Evolutionary conservation across 2,113 vertebrate genomes (phyloP).

Genomic region (Gallinago media): DNA sequence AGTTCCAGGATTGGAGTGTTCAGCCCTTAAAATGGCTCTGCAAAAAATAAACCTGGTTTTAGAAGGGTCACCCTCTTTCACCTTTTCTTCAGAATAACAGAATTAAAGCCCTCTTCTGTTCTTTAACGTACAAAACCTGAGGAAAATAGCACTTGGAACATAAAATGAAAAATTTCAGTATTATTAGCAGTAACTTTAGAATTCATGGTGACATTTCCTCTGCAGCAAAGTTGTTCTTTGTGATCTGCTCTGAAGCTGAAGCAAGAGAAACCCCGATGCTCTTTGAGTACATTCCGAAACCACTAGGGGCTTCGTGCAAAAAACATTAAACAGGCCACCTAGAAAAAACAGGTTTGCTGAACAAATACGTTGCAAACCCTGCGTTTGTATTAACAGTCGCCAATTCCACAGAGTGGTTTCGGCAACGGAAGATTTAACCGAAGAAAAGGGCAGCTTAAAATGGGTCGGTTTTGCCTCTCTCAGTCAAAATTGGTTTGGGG

Average conservation of each 20-base stretch:
- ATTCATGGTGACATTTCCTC: not conserved
- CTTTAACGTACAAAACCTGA: not conserved
- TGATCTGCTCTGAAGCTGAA: not conserved
- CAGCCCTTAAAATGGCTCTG: not conserved
- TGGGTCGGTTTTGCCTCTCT: not conserved
- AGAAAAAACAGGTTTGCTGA: constrained; percentile 36
- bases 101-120: not conserved
- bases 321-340: constrained; percentile 31
- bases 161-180: not conserved
- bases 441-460: not conserved
- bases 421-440: not conserved
- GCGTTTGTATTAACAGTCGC: constrained; percentile 1
- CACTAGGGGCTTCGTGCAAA: not conserved
- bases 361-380: constrained; percentile 29
- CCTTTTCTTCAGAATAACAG: not conserved
- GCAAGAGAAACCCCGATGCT: not conserved
- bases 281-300: not conserved
- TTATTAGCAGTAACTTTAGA: not conserved
- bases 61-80: not conserved
- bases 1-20: not conserved
- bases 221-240: not conserved
- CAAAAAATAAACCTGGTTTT: not conserved
- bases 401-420: constrained; percentile 55
- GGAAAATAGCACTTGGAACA: not conserved
- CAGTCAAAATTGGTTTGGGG: not conserved